Conservation (phyloP, 2,797 vertebrate species). For the Discoglossus pictus region DNA sequence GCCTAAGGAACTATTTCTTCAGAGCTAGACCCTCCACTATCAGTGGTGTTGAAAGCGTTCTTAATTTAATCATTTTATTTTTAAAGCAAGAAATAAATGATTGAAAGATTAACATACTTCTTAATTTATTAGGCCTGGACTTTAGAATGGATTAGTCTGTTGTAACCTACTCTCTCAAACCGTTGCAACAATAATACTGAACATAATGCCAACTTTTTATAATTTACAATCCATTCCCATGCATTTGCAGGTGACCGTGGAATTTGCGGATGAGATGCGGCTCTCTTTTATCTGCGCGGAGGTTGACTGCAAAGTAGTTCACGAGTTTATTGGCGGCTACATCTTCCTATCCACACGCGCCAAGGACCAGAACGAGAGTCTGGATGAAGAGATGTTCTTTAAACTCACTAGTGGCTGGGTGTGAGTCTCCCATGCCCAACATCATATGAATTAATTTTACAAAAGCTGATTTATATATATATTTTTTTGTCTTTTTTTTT, state of each 20-base stretch:
- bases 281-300: conserved; percentile 94
- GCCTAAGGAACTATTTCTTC: too few species aligned
- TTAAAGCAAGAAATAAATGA: too few species aligned
- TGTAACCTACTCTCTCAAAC: too few species aligned
- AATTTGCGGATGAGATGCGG: conserved; percentile 93
- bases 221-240: too few species aligned
- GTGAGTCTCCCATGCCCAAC: conserved; percentile 72
- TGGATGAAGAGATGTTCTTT: conserved; percentile 99
- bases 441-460: conserved; percentile 67
- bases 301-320: conserved; percentile 97
- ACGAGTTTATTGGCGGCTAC: conserved; percentile 98
- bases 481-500: conserved; percentile 60
- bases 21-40: too few species aligned
- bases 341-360: conserved; percentile 96
- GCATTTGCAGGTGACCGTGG: conserved; percentile 98
- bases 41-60: too few species aligned
- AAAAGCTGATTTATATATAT: conserved; percentile 67
- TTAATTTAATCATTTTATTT: too few species aligned
- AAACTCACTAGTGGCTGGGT: conserved; percentile 99
- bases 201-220: too few species aligned
- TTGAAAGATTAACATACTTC: too few species aligned
- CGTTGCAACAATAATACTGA: too few species aligned
- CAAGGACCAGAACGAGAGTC: conserved; percentile 97
- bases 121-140: too few species aligned
- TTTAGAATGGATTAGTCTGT: too few species aligned